Evolutionary conservation across 2,113 vertebrate genomes (phyloP).

Genomic region (Cryptomyrus ogoouensis): DNA sequence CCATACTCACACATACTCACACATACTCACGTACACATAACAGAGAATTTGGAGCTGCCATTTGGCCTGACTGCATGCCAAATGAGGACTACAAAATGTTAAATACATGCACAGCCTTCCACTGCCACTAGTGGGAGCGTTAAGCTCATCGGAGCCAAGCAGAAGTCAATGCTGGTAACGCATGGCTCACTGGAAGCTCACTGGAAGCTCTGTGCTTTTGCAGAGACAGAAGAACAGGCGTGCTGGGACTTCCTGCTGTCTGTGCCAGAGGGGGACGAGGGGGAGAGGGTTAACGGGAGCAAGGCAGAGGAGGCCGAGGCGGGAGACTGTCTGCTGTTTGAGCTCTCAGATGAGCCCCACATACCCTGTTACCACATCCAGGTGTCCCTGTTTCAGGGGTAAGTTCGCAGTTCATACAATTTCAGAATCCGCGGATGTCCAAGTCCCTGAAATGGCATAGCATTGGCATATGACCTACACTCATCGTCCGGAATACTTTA

Average conservation of each 20-base stretch:
- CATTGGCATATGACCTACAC: not conserved
- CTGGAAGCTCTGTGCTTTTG: slow-evolving; percentile 30
- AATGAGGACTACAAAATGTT: not conserved
- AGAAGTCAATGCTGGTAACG: not conserved
- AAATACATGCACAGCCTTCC: not conserved
- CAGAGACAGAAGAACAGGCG: slow-evolving; percentile 81
- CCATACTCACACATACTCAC: not conserved
- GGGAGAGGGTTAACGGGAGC: slow-evolving; percentile 54
- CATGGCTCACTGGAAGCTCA: not conserved
- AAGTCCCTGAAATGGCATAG: not conserved
- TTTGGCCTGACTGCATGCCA: not conserved
- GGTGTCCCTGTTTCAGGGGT: slow-evolving; percentile 87
- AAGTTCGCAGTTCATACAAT: slow-evolving; percentile 49
- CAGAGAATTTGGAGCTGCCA: not conserved
- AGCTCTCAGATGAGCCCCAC: slow-evolving; percentile 88
- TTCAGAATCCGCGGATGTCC: not conserved
- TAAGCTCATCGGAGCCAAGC: not conserved
- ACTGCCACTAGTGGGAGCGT: slow-evolving; percentile 48
- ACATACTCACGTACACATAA: not conserved
- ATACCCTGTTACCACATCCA: slow-evolving; percentile 91
- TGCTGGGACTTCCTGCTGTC: slow-evolving; percentile 83
- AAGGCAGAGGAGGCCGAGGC: slow-evolving; percentile 59
- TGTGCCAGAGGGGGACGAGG: slow-evolving; percentile 56
- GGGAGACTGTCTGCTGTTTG: slow-evolving; percentile 81
- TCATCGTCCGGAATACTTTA: not conserved